phyloP scores from a whole-genome alignment of 2,797 vertebrate species.

The Tympanoctomys barrerae region DNA sequence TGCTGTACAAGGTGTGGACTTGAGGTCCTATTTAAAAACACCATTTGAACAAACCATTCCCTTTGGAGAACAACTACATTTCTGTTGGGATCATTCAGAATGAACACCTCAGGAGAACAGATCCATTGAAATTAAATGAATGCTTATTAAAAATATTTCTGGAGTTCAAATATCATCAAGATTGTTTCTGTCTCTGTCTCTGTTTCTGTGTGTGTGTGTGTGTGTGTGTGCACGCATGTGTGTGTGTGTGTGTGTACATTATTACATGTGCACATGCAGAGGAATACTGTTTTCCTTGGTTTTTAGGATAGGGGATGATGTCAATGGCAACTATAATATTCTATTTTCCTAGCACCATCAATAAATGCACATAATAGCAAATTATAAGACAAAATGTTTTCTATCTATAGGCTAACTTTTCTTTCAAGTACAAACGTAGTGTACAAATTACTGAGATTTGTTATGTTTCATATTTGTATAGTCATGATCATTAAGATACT shows the following conservation, averaged over 20 bases:
- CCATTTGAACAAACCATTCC: too few species aligned
- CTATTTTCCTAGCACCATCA: neutral
- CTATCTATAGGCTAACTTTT: neutral
- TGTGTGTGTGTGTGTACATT: neutral
- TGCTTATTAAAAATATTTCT: neutral
- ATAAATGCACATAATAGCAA: neutral
- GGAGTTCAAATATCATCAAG: neutral
- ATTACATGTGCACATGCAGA: neutral
- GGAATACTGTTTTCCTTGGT: neutral
- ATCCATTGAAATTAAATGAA: neutral
- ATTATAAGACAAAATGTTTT: neutral
- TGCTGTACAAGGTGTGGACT: too few species aligned
- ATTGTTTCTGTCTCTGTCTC: neutral
- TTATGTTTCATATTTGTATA: neutral
- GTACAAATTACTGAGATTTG: neutral
- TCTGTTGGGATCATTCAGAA: neutral
- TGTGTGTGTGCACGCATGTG: too few species aligned
- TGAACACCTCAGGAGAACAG: neutral
- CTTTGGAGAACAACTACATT: neutral
- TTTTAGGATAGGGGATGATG: neutral
- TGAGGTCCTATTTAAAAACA: too few species aligned
- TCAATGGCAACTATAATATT: neutral
- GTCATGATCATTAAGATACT: slow-evolving; percentile 35
- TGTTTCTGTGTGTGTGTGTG: too few species aligned
- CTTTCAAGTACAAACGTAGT: neutral